phyloP scores from a whole-genome alignment of 2,113 vertebrate genomes.

The Hyaena hyaena region DNA sequence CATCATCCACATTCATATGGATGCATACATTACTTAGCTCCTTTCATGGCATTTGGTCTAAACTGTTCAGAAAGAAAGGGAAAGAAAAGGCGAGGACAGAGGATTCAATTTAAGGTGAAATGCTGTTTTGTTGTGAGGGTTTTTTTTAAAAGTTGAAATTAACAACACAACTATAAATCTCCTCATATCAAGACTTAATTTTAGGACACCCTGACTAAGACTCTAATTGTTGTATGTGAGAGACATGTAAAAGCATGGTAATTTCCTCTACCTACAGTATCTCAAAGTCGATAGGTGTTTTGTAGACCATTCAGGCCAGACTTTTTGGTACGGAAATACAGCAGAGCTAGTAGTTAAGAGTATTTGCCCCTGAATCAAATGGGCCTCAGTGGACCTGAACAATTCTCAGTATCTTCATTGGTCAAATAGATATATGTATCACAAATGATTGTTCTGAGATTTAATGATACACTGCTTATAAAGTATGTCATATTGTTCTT shows the following conservation, averaged over 20 bases:
- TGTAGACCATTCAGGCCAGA: background rate
- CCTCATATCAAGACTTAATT: background rate
- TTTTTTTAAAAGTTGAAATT: background rate
- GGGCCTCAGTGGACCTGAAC: background rate
- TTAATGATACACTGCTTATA: background rate
- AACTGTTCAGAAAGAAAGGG: background rate
- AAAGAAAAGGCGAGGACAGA: background rate
- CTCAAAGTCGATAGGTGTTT: background rate
- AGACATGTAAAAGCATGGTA: background rate
- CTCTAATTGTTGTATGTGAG: background rate
- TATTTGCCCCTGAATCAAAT: too few species aligned
- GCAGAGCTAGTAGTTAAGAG: background rate
- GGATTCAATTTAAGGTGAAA: background rate
- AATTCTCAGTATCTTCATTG: background rate
- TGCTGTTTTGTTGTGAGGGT: background rate
- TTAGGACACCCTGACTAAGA: background rate
- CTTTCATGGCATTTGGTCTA: background rate
- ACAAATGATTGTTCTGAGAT: background rate
- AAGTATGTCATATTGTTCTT: background rate
- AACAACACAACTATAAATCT: background rate
- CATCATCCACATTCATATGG: background rate
- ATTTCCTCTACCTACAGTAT: background rate
- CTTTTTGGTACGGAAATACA: background rate
- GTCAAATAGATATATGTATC: background rate
- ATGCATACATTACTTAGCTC: background rate